These are phyloP conservation scores for Esperia sulphurella DNA, from an alignment of 2,888 invertebrate genomes.

Conservation along the genomic window DNA sequence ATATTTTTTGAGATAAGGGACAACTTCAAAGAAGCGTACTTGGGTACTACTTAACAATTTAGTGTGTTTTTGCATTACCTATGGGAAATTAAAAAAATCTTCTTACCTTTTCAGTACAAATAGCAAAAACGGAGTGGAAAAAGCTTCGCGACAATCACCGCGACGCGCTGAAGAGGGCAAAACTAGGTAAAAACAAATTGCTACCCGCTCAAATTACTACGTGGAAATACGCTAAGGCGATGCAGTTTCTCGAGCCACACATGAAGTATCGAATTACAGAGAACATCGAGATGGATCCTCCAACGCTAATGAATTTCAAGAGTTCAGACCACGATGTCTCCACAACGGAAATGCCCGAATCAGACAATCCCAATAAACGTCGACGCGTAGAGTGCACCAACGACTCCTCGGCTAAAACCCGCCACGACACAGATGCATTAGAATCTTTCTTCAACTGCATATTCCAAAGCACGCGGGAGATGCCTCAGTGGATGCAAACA, in stretches of 20 bases:
- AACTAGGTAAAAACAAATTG: slow-evolving; percentile 65
- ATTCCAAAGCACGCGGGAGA: slow-evolving; percentile 57
- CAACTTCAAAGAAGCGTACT: no score
- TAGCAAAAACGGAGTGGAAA: slow-evolving; percentile 66
- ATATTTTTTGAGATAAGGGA: no score
- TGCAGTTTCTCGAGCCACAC: slow-evolving; percentile 69
- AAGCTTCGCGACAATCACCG: slow-evolving; percentile 66
- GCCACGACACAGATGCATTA: slow-evolving; percentile 35
- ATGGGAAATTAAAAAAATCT: neutral
- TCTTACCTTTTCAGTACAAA: slow-evolving; percentile 49
- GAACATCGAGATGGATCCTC: slow-evolving; percentile 58
- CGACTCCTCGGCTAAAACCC: slow-evolving; percentile 16
- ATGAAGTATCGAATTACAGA: slow-evolving; percentile 72
- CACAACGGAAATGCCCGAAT: slow-evolving; percentile 37
- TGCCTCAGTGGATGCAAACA: slow-evolving; percentile 70
- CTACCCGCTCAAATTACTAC: slow-evolving; percentile 68
- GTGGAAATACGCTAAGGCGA: slow-evolving; percentile 70
- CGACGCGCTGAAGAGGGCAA: slow-evolving; percentile 65
- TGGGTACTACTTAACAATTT: no score
- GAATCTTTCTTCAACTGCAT: slow-evolving; percentile 65
- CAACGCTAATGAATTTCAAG: slow-evolving; percentile 19
- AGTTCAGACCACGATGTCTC: slow-evolving; percentile 49
- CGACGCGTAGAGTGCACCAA: slow-evolving; percentile 23
- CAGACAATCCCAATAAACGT: slow-evolving; percentile 31
- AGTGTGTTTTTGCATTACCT: no score